These are phyloP conservation scores for Drosophila kikkawai DNA, from an alignment of 1,140 invertebrate genomes.

Conservation along the genomic window DNA sequence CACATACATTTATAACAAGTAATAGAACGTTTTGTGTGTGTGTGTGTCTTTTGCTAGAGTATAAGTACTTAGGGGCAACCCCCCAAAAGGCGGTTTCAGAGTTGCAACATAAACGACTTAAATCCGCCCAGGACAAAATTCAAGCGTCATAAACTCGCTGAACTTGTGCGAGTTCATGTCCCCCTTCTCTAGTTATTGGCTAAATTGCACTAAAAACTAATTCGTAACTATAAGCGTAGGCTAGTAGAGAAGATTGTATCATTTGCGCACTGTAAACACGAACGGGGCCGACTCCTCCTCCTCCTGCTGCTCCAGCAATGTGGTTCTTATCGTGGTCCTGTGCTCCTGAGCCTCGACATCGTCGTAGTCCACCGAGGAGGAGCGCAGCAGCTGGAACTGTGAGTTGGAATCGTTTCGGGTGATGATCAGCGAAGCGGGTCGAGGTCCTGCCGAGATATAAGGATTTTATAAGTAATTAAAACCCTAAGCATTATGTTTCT, in stretches of 20 bases:
- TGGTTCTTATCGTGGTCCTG: conserved; percentile 59
- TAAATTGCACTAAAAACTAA: conserved; percentile 44
- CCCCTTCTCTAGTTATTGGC: conserved; percentile 5
- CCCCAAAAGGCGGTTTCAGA: conserved; percentile 10
- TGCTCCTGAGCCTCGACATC: conserved; percentile 79
- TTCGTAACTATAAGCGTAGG: conserved; percentile 50
- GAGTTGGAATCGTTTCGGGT: conserved; percentile 73
- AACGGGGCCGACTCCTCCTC: conserved; percentile 84
- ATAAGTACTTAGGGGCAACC: conserved; percentile 16
- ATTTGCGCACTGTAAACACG: conserved; percentile 84
- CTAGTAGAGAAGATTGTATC: conserved; percentile 56
- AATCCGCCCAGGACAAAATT: too few relatives aligned
- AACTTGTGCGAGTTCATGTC: background rate
- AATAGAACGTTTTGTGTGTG: conserved; percentile 9
- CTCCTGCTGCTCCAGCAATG: conserved; percentile 76
- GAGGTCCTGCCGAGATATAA: conserved; percentile 47
- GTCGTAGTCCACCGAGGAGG: conserved; percentile 83
- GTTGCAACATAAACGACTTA: background rate
- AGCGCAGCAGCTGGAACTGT: conserved; percentile 80
- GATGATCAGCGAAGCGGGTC: conserved; percentile 82
- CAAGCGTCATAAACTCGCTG: background rate
- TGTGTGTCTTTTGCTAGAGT: conserved; percentile 42
- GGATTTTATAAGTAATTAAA: too few relatives aligned
- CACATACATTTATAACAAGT: conserved; percentile 27
- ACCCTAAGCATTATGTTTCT: too few relatives aligned